A percentile compares a stretch with the other conserved stretches of the same genome.
These are phyloP conservation scores for Diploptera punctata DNA, from an alignment of 2,888 invertebrate species.

Conservation along the genomic window DNA sequence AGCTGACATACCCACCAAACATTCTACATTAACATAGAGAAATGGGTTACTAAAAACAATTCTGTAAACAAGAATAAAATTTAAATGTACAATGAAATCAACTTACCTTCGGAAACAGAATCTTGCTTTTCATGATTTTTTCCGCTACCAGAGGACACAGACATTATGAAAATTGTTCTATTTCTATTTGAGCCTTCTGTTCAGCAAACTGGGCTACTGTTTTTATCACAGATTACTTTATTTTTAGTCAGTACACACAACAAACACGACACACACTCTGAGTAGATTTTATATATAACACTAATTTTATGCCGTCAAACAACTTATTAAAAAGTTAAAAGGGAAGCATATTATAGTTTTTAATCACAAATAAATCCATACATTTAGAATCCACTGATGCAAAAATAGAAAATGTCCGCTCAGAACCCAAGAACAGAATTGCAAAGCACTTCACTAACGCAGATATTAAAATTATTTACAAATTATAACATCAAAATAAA, in stretches of 20 bases:
- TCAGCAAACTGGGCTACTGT: conserved; percentile 22
- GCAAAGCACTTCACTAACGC: not conserved
- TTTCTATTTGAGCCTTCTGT: conserved; percentile 19
- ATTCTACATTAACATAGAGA: not conserved
- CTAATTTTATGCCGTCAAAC: conserved; percentile 22
- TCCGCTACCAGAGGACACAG: conserved; percentile 8
- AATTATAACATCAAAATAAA: too few species aligned
- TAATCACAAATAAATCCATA: conserved; percentile 32
- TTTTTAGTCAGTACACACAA: conserved; percentile 26
- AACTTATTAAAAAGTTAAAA: conserved; percentile 30
- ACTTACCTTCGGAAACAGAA: conserved; percentile 25
- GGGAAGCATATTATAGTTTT: conserved; percentile 28
- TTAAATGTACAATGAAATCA: not conserved
- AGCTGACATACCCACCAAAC: conserved; percentile 18
- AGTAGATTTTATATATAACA: conserved; percentile 20
- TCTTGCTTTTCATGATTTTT: conserved; percentile 20
- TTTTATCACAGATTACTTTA: conserved; percentile 40
- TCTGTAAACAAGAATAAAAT: not conserved
- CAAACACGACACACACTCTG: conserved; percentile 16
- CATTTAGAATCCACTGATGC: conserved; percentile 38
- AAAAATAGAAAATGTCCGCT: conserved; percentile 44
- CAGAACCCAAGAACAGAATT: conserved; percentile 26
- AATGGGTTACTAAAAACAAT: not conserved
- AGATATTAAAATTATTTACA: too few species aligned
- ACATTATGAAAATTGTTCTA: conserved; percentile 11